A percentile compares a stretch with the other conserved stretches of the same genome.
Evolutionary conservation across 2,888 invertebrate species (phyloP).

Genomic region (Apodemia zela): DNA sequence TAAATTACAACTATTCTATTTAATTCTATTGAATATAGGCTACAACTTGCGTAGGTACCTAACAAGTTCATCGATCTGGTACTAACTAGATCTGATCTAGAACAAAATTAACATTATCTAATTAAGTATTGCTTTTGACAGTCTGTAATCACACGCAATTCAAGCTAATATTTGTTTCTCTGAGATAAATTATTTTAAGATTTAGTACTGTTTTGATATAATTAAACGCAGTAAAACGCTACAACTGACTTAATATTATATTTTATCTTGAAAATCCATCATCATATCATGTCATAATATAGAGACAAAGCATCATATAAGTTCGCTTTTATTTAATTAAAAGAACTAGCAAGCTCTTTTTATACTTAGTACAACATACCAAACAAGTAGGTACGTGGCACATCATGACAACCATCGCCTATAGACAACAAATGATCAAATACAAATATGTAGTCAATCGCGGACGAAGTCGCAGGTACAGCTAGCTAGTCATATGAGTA

Average conservation of each 20-base stretch:
- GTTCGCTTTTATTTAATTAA: too few species aligned
- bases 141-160: background rate
- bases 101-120: constrained; percentile 55
- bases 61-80: constrained; percentile 40
- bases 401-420: too few species aligned
- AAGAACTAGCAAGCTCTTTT: too few species aligned
- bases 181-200: background rate
- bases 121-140: background rate
- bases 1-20: background rate
- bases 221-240: background rate
- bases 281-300: too few species aligned
- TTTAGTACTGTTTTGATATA: background rate
- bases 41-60: background rate
- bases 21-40: background rate
- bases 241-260: background rate
- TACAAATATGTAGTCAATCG: too few species aligned
- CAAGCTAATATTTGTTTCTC: background rate
- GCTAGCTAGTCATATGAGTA: too few species aligned
- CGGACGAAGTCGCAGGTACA: too few species aligned
- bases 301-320: too few species aligned
- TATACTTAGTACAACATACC: too few species aligned
- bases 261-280: too few species aligned
- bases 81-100: constrained; percentile 60
- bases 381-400: too few species aligned
- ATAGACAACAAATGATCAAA: too few species aligned